Evolutionary conservation across 2,888 invertebrate genomes (phyloP).

Genomic region (Uloborus plumipes): DNA sequence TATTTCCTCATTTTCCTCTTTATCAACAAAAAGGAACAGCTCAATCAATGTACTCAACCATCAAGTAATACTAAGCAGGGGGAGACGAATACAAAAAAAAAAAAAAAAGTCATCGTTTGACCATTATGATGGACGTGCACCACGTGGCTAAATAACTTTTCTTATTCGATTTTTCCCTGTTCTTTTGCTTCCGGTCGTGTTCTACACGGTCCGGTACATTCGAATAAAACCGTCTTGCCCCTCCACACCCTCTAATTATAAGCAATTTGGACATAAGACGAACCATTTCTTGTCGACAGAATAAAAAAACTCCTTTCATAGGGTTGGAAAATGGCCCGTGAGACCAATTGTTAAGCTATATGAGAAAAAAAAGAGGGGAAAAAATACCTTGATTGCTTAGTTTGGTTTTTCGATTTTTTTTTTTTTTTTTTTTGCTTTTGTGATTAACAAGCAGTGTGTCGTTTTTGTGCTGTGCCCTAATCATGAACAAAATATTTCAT

Average conservation of each 20-base stretch:
- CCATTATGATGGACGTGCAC: conserved; percentile 56
- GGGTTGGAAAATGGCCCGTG: not conserved
- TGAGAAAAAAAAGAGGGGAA: not conserved
- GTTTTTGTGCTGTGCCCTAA: too few relatives aligned
- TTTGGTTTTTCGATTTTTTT: too few relatives aligned
- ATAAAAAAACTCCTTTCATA: conserved; percentile 22
- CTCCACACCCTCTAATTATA: conserved; percentile 48
- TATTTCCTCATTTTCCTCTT: conserved; percentile 6
- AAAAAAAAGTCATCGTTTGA: conserved; percentile 37
- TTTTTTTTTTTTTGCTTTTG: too few relatives aligned
- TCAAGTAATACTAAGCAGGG: conserved; percentile 7
- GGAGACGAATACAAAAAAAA: conserved; percentile 16
- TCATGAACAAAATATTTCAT: too few relatives aligned
- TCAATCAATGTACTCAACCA: conserved; percentile 37
- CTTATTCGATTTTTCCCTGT: conserved; percentile 15
- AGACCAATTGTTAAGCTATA: not conserved
- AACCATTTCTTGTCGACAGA: conserved; percentile 27
- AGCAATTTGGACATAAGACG: conserved; percentile 35
- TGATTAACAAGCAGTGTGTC: too few relatives aligned
- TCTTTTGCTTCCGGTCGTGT: conserved; percentile 39
- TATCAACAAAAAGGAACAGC: conserved; percentile 1
- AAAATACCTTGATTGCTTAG: too few relatives aligned
- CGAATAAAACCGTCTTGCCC: conserved; percentile 19
- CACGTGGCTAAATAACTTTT: conserved; percentile 39
- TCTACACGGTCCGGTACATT: conserved; percentile 48